Base-by-base conservation (phyloP, 2,888 invertebrate genomes). In the Herminia tarsipennalis region DNA sequence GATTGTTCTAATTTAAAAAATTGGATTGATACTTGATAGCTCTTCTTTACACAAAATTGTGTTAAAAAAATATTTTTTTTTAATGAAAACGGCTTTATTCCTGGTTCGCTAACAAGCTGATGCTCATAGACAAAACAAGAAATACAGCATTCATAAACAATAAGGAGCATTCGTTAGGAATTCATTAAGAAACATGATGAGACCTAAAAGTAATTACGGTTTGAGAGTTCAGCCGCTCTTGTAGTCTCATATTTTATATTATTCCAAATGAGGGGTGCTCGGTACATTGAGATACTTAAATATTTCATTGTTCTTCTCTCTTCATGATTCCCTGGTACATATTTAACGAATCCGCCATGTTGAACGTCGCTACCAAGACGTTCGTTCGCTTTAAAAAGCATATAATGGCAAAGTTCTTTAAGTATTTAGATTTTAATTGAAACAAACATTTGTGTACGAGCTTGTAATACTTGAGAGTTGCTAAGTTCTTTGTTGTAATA, bases 291-390 rank as follows among this genome's bases (percentile, higher is more conserved):
- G 44, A 54, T 44, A 40, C 43, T 60, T 78, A 70, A 78, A 78
- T 81, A 76, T 78, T 81, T 76, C 47, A 78, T 67, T 66, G 64
- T 53, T 67, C 53, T 56, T 44, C 66, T 66, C 63, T 60, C 65
- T 66, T 66, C 71, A 73, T 78, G 74, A 73, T 74, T 66, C 64
- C 69, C 56, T 73, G 62, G 73, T 80, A 73, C 73, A 80, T 80
- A 74, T 75, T 75, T 75, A 73, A 78, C 56, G 66, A 68, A 38
- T 35, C 55, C 30, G 66, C 65, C 56, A 65, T 71, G 60, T 70
- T 64, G 48, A 62, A 56, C 41, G 37, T 37, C 42, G 41, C 12
- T 38, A 58, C 36, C 46, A 53, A 44, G 35, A 40, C 46, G 38
- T 12, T 24, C 32, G 34, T 29, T 24, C 32, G 34, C 32, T 52